These are phyloP conservation scores for Callocephalon fimbriatum DNA, from an alignment of 2,113 vertebrate species.

Conservation along the genomic window DNA sequence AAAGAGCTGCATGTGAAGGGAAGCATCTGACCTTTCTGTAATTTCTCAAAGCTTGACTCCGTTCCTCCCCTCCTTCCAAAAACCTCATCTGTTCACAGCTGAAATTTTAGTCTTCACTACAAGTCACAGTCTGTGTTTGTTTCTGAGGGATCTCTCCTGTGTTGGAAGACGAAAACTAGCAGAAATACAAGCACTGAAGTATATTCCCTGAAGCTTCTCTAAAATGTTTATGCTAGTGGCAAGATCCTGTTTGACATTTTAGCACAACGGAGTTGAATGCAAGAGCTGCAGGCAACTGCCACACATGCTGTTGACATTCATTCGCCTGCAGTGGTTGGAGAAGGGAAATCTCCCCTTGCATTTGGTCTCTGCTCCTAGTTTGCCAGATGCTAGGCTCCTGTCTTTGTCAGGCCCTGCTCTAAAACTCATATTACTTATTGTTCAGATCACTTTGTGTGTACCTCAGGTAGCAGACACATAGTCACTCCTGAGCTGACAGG, in stretches of 20 bases:
- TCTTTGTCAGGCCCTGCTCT: not conserved
- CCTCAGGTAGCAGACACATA: accelerated
- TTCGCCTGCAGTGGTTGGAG: not conserved
- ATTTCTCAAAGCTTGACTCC: not conserved
- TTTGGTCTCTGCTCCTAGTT: not conserved
- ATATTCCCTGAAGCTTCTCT: slow-evolving; percentile 38
- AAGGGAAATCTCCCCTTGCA: not conserved
- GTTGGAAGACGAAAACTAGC: not conserved
- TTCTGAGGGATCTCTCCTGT: slow-evolving; percentile 1
- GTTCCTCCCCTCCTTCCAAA: not conserved
- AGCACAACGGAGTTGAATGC: not conserved
- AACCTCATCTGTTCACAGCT: not conserved
- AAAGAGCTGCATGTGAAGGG: not conserved
- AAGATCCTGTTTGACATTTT: slow-evolving; percentile 58
- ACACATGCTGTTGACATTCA: not conserved
- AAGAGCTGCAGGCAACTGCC: not conserved
- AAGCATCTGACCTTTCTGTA: slow-evolving; percentile 5
- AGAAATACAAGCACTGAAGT: not conserved
- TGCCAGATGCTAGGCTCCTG: not conserved
- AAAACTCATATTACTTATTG: not conserved
- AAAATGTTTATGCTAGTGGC: slow-evolving; percentile 60
- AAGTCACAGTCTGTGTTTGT: not conserved
- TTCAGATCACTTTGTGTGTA: not conserved
- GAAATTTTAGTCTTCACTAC: not conserved
- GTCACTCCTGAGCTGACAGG: not conserved